Evolutionary conservation across 1,140 invertebrate genomes (phyloP).

Genomic region (Drosophila guanche): DNA sequence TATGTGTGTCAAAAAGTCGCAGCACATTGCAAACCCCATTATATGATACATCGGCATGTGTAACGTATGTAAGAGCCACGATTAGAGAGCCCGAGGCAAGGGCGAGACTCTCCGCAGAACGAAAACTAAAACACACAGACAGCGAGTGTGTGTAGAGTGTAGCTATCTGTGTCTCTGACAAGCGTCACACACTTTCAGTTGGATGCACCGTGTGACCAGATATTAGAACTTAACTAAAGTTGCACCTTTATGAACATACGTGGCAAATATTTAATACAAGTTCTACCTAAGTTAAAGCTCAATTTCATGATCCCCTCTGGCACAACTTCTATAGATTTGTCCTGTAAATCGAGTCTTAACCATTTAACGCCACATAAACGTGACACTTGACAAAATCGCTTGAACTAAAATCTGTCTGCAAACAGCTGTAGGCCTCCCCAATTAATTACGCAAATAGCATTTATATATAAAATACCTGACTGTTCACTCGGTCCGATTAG

Average conservation of each 20-base stretch:
- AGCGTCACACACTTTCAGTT: slow-evolving; percentile 55
- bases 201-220: slow-evolving; percentile 29
- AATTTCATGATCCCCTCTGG: too few species aligned
- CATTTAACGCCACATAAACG: too few species aligned
- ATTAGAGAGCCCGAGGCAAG: slow-evolving; percentile 53
- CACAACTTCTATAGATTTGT: too few species aligned
- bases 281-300: too few species aligned
- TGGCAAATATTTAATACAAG: background rate
- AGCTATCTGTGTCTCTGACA: slow-evolving; percentile 34
- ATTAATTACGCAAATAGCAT: background rate
- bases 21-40: slow-evolving; percentile 68
- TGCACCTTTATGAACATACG: background rate
- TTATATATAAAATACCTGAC: too few species aligned
- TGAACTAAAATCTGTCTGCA: too few species aligned
- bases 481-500: background rate
- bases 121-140: slow-evolving; percentile 52
- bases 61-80: slow-evolving; percentile 60
- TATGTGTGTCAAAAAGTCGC: slow-evolving; percentile 70
- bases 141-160: slow-evolving; percentile 12
- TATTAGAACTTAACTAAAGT: too few species aligned
- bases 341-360: too few species aligned
- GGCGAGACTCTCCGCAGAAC: slow-evolving; percentile 22
- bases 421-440: background rate
- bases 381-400: too few species aligned
- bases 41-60: slow-evolving; percentile 23